Conservation (phyloP, 2,888 invertebrate species). For the Eupithecia inturbata region DNA sequence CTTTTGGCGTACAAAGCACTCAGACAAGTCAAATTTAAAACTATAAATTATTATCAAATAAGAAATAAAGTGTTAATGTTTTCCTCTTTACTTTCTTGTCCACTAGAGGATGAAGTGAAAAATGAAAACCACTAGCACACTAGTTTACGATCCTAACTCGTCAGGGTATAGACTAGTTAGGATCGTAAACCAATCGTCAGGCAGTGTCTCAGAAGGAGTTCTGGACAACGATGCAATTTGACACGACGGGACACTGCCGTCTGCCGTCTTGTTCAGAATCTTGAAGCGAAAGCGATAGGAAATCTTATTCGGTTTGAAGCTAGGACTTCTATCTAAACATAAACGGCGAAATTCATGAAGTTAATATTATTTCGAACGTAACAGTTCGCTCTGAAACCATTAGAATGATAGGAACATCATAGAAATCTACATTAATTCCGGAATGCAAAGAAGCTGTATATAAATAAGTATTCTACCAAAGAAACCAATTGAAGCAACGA, state of each 20-base stretch:
- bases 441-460: not conserved
- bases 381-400: too few species aligned
- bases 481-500: not conserved
- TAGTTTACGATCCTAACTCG: not conserved
- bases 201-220: conserved; percentile 41
- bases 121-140: too few species aligned
- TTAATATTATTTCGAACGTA: not conserved
- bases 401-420: too few species aligned
- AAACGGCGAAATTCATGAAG: not conserved
- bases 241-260: conserved; percentile 42
- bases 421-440: not conserved
- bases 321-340: not conserved
- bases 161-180: not conserved
- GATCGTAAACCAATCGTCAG: conserved; percentile 24
- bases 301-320: conserved; percentile 18
- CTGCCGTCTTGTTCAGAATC: conserved; percentile 50
- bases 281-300: conserved; percentile 28
- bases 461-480: not conserved
- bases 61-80: too few species aligned
- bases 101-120: too few species aligned
- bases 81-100: too few species aligned
- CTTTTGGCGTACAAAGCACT: too few species aligned
- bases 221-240: conserved; percentile 52
- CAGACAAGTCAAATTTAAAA: too few species aligned
- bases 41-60: too few species aligned